These are phyloP conservation scores for Calephelis nemesis DNA, from an alignment of 1,140 invertebrate species.

Conservation along the genomic window DNA sequence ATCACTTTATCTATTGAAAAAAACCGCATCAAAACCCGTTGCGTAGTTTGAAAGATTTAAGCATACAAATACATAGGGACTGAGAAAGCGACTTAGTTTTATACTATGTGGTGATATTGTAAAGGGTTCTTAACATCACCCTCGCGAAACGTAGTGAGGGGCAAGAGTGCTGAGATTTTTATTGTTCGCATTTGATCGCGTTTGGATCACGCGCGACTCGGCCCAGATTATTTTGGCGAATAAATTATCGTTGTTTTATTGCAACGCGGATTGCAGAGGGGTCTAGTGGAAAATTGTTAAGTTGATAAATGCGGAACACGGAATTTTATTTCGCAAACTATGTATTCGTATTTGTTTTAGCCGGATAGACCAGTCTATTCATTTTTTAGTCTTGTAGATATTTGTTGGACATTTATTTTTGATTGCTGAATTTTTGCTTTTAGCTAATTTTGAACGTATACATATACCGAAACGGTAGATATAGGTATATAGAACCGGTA, in stretches of 20 bases:
- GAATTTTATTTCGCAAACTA: constrained; percentile 3
- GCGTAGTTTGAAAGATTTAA: no score
- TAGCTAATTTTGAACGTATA: no score
- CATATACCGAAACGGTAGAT: no score
- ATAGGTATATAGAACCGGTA: no score
- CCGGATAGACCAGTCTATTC: neutral
- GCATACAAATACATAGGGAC: no score
- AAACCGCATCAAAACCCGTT: no score
- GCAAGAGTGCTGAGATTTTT: constrained; percentile 58
- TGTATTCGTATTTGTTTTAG: neutral
- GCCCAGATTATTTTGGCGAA: constrained; percentile 56
- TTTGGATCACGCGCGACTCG: constrained; percentile 46
- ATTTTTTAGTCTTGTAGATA: neutral
- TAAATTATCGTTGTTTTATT: constrained; percentile 67
- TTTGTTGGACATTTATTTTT: no score
- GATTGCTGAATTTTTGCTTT: no score
- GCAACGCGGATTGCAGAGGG: constrained; percentile 27
- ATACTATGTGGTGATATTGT: constrained; percentile 19
- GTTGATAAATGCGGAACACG: constrained; percentile 28
- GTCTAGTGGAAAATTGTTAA: constrained; percentile 32
- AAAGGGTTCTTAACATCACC: constrained; percentile 30
- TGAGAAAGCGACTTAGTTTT: no score
- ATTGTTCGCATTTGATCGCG: constrained; percentile 61
- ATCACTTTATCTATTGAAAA: no score
- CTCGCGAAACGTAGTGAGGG: constrained; percentile 32